These are phyloP conservation scores for Engraulis encrasicolus DNA, from an alignment of 2,113 vertebrate species.

Conservation along the genomic window DNA sequence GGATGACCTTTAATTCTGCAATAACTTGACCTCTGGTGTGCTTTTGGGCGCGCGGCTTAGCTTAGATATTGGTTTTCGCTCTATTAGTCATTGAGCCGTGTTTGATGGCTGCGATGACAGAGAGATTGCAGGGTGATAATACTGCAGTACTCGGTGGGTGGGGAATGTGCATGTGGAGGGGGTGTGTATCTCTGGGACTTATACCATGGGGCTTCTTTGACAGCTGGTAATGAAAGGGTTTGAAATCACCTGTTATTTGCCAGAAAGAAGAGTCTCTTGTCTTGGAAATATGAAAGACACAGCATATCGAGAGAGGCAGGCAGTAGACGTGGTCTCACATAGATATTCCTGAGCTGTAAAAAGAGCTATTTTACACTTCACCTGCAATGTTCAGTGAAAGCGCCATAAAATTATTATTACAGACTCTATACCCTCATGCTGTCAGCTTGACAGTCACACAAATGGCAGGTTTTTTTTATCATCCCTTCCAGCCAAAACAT, in stretches of 20 bases:
- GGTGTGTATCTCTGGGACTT: not conserved
- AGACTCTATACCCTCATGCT: too few species aligned
- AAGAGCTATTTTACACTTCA: too few species aligned
- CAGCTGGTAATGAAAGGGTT: not conserved
- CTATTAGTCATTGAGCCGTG: constrained; percentile 25
- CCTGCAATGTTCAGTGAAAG: too few species aligned
- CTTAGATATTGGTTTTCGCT: constrained; percentile 56
- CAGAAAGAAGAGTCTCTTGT: not conserved
- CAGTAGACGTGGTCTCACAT: not conserved
- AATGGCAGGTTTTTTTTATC: too few species aligned
- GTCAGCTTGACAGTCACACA: too few species aligned
- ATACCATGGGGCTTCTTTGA: not conserved
- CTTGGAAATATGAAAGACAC: not conserved
- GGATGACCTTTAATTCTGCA: constrained; percentile 69
- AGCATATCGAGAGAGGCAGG: not conserved
- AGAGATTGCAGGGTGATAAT: constrained; percentile 1
- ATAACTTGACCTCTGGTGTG: constrained; percentile 69
- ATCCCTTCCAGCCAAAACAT: too few species aligned
- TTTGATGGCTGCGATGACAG: constrained; percentile 12
- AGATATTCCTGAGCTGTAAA: not conserved
- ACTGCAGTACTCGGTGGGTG: too few species aligned
- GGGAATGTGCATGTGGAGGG: not conserved
- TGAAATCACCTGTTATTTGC: constrained; percentile 6
- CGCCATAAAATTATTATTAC: too few species aligned
- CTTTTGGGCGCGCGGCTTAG: constrained; percentile 39